Evolutionary conservation across 2,888 invertebrate genomes (phyloP), one percentile per base, ranked within the genome.

Genomic region (Agonopterix alstromeriana): DNA sequence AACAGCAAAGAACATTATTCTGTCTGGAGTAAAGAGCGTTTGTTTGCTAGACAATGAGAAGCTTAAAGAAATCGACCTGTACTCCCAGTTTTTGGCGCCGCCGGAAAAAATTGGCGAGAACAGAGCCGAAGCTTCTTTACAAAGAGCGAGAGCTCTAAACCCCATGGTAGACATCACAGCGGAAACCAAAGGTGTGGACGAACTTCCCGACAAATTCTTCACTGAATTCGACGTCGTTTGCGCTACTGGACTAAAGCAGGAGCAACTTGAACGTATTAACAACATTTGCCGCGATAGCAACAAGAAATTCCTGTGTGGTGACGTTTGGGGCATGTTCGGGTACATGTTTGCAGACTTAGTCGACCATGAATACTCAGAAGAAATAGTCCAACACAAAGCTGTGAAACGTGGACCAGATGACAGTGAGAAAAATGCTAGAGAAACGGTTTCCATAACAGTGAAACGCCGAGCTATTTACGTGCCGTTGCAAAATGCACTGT

Each of bases 311-410:
- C 94, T 97, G 62, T 94, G 94, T 59, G 96, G 96, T 0, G 97
- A 97, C 79, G 96, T 97, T 9, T 97, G 95, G 93, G 99, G 99
- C 42, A 94, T 94, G 87, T 95, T 95, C 81, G 98, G 98, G 0
- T 98, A 93, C 77, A 93, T 94, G 72, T 97, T 98, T 75, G 92
- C 95, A 10, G 98, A 99, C 85, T 91, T 98, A 44, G 93, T 94
- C 44, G 92, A 93, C 48, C 97, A 97, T 69, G 92, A 94, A 56
- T 88, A 87, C 54, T 88, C 87, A 0, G 87, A 87, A 50, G 86
- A 87, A 60, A 85, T 88, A 43, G 79, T 88, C 1, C 86, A 87
- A 60, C 80, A 87, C 55, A 86, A 84, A 63, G 79, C 86, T 1
- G 79, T 80, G 1, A 91, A 92, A 61, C 87, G 90, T 1, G 89